phyloP scores from a whole-genome alignment of 2,888 invertebrate species.

The Allygus modestus region DNA sequence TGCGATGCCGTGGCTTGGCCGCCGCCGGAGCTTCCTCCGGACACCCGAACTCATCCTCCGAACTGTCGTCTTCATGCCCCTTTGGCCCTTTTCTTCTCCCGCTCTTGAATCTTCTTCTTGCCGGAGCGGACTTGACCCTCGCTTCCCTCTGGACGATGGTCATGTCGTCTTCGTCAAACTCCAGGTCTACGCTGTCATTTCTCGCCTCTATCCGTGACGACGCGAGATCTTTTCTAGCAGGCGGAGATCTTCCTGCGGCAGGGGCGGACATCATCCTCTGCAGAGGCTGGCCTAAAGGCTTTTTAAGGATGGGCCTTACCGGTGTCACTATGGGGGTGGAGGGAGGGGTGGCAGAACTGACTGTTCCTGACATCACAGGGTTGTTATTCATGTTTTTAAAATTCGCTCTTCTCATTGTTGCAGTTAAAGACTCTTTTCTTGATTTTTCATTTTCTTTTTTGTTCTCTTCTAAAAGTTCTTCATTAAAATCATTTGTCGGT shows the following conservation, averaged over 20 bases:
- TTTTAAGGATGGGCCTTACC: constrained; percentile 45
- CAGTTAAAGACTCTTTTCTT: constrained; percentile 56
- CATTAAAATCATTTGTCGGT: background rate
- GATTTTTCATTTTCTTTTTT: constrained; percentile 66
- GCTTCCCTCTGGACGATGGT: constrained; percentile 54
- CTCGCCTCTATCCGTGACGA: background rate
- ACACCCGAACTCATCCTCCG: constrained; percentile 31
- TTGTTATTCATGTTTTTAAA: constrained; percentile 68
- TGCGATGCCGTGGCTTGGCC: constrained; percentile 37
- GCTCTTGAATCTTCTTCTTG: constrained; percentile 64
- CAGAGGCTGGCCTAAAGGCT: constrained; percentile 11
- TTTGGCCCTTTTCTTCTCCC: constrained; percentile 63
- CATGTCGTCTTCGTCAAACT: constrained; percentile 42
- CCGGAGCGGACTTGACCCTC: constrained; percentile 62
- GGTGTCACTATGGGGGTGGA: constrained; percentile 36
- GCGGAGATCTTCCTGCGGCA: constrained; percentile 11
- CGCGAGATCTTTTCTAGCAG: background rate
- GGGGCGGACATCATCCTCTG: constrained; percentile 62
- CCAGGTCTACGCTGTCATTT: constrained; percentile 4
- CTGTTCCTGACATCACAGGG: constrained; percentile 61
- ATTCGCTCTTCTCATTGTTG: constrained; percentile 65
- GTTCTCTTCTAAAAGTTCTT: background rate
- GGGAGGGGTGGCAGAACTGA: constrained; percentile 62
- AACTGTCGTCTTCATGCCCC: constrained; percentile 51
- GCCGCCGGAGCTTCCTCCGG: constrained; percentile 2